phyloP scores from a whole-genome alignment of 2,888 invertebrate genomes.

The Phyto melanocephala region DNA sequence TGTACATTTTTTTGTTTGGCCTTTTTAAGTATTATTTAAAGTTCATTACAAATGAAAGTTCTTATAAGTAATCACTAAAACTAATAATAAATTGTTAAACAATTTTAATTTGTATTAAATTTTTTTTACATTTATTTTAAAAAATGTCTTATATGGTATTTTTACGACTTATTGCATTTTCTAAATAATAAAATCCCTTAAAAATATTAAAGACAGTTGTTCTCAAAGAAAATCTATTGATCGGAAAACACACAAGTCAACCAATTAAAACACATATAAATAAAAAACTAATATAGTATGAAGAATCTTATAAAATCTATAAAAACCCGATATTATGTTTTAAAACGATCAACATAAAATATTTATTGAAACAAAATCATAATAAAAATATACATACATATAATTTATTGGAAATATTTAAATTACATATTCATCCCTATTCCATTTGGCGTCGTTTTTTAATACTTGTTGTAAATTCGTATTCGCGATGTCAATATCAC shows the following conservation, averaged over 20 bases:
- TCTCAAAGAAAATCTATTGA: conserved; percentile 1
- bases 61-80: neutral
- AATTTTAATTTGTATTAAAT: conserved; percentile 33
- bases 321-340: conserved; percentile 31
- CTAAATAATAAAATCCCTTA: neutral
- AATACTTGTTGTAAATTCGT: no score
- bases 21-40: conserved; percentile 55
- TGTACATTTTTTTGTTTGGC: neutral
- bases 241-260: conserved; percentile 1
- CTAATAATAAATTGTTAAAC: conserved; percentile 42
- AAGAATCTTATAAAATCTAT: conserved; percentile 31
- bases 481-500: no score
- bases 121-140: conserved; percentile 39
- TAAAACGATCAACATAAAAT: conserved; percentile 39
- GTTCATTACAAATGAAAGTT: conserved; percentile 48
- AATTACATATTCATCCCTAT: no score
- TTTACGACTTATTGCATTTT: conserved; percentile 3
- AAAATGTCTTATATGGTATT: conserved; percentile 10
- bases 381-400: conserved; percentile 46
- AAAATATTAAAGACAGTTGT: neutral
- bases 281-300: conserved; percentile 12
- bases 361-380: conserved; percentile 49
- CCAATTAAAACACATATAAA: neutral
- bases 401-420: conserved; percentile 37
- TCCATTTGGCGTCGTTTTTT: no score